A percentile compares a stretch with the other conserved stretches of the same genome.
phyloP scores from a whole-genome alignment of 1,140 invertebrate species.

The Hydropsyche tenuis region DNA sequence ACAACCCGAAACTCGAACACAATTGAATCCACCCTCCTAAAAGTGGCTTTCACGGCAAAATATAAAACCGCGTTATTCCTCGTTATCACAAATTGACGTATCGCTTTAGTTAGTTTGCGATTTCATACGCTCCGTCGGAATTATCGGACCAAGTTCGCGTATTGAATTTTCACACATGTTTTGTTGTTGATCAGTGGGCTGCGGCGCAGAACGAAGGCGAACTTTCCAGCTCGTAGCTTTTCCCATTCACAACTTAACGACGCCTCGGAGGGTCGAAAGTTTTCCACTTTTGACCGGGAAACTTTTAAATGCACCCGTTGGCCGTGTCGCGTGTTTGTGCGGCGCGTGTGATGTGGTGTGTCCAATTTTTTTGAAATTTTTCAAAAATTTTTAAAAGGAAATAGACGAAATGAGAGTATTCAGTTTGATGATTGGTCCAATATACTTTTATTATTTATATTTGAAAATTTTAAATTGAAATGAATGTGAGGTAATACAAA shows the following conservation, averaged over 20 bases:
- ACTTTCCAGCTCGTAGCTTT: background rate
- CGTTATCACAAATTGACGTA: too few relatives aligned
- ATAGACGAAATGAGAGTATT: too few relatives aligned
- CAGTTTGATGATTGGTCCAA: too few relatives aligned
- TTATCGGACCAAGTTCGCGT: background rate
- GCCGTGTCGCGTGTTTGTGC: background rate
- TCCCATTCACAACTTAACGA: background rate
- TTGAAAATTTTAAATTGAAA: too few relatives aligned
- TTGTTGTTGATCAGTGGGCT: background rate
- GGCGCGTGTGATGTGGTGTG: background rate
- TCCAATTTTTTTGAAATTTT: background rate
- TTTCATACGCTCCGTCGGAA: background rate
- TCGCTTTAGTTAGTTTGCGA: too few relatives aligned
- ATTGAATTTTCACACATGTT: background rate
- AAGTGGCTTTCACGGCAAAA: background rate
- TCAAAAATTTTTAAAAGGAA: background rate
- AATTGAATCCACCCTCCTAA: too few relatives aligned
- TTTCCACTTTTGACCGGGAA: background rate
- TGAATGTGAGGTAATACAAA: too few relatives aligned
- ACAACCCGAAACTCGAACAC: too few relatives aligned
- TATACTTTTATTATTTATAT: too few relatives aligned
- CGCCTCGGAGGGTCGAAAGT: conserved; percentile 2
- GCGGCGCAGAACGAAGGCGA: background rate
- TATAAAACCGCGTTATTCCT: background rate
- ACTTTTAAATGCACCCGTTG: conserved; percentile 17